Base-by-base conservation (phyloP, 1,140 invertebrate genomes). In the Drosophila sp. region DNA sequence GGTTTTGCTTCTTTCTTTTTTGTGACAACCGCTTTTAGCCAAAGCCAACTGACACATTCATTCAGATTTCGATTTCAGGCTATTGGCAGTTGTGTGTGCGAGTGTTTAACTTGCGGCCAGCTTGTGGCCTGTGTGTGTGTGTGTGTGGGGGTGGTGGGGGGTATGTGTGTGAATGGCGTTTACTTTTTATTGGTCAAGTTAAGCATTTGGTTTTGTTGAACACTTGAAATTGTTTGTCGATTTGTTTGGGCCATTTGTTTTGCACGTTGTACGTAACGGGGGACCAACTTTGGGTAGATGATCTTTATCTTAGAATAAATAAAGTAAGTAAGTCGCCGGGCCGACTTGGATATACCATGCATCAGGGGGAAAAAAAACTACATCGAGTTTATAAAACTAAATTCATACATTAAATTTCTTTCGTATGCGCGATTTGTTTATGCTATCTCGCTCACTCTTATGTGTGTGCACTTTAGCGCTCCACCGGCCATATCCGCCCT, bases 171-270 rank as follows among this genome's bases (percentile, higher is more conserved):
- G 60, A 65, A 50, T 50, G 76, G 38, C 75, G 66, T 79, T 82
- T 78, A 75, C 61, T 83, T 82, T 82, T 82, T 82, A 66, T 76
- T 82, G 65, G 75, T 60, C 61, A 79, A 67, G 70, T 74, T 74
- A 77, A 80, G 67, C 64, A 60, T 67, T 57, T 30, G 10, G n/a
- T 62, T 72, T 73, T 66, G 70, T 77, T 70, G 66, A 61, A 72
- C 74, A 73, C 74, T 77, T 65, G 66, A 70, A 80, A 74, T 70
- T 74, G 71, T 78, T 70, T 70, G 74, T 65, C 67, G 64, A 77
- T 77, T 78, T 68, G 60, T 66, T 66, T 60, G 60, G 33, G 29
- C 35, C 62, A 76, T 68, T 73, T 76, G 78, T 76, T 76, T 58
- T 56, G 54, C 69, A 66, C 54, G 65, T 47, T 74, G 47, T 61